Evolutionary conservation across 2,113 vertebrate genomes (phyloP).

Genomic region (Pomatostomus ruficeps): DNA sequence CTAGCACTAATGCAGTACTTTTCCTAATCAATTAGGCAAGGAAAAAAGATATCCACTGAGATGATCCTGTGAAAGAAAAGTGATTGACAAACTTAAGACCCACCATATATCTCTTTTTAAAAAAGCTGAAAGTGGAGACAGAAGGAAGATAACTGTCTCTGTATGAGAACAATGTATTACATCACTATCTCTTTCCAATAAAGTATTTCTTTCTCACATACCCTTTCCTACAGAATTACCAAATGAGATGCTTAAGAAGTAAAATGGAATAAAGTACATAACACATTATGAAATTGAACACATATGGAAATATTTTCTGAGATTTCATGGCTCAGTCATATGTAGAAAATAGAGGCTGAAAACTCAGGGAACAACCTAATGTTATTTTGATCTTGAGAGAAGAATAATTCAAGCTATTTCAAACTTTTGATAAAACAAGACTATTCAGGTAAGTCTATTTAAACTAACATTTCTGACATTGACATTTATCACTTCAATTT

Average conservation of each 20-base stretch:
- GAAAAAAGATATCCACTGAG: neutral
- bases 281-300: neutral
- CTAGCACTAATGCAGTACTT: neutral
- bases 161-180: neutral
- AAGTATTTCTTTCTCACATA: neutral
- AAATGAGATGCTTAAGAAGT: neutral
- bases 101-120: neutral
- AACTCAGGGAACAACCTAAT: neutral
- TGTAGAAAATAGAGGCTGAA: neutral
- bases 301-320: neutral
- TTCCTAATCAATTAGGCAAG: neutral
- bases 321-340: neutral
- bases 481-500: neutral
- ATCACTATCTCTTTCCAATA: neutral
- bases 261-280: neutral
- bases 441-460: neutral
- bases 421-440: neutral
- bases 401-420: neutral
- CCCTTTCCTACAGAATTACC: neutral
- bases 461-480: neutral
- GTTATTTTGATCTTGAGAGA: neutral
- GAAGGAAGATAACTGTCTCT: neutral
- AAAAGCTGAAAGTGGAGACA: neutral
- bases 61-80: neutral
- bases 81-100: neutral